Conservation (phyloP, 2,888 invertebrate genomes). For the Plemyria rubiginata region DNA sequence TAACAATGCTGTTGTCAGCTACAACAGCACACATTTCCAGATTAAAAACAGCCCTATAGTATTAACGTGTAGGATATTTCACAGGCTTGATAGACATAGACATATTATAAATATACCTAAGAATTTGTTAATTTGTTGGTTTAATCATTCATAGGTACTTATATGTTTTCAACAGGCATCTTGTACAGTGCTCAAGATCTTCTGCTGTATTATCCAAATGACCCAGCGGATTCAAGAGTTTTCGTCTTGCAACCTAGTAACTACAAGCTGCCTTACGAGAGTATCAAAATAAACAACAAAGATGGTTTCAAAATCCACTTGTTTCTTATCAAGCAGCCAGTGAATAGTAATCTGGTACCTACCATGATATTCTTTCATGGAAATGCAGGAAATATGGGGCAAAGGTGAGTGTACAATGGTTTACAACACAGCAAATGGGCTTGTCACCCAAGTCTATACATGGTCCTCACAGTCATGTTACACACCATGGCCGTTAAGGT, state of each 20-base stretch:
- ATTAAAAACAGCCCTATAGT: no score
- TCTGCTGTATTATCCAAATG: conserved; percentile 94
- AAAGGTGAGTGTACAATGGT: conserved; percentile 83
- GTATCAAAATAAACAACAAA: conserved; percentile 87
- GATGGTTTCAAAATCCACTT: conserved; percentile 92
- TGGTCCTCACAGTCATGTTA: no score
- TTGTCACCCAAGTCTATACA: no score
- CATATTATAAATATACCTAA: no score
- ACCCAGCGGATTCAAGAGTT: conserved; percentile 94
- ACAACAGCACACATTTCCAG: no score
- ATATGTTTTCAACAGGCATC: conserved; percentile 83
- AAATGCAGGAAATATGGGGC: conserved; percentile 98
- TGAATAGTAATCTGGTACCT: conserved; percentile 88
- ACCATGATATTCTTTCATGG: conserved; percentile 97
- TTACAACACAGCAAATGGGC: no score
- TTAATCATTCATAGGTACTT: no score
- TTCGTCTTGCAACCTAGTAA: conserved; percentile 95
- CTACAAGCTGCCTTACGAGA: conserved; percentile 94
- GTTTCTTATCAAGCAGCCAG: conserved; percentile 91
- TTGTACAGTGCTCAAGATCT: conserved; percentile 94
- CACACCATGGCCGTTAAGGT: no score
- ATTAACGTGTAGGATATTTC: no score
- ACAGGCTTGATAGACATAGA: no score
- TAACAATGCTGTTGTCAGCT: no score
- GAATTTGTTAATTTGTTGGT: no score